A percentile compares a stretch with the other conserved stretches of the same genome.
These are phyloP conservation scores for Pheucticus melanocephalus DNA, from an alignment of 2,113 vertebrate species.

Conservation along the genomic window DNA sequence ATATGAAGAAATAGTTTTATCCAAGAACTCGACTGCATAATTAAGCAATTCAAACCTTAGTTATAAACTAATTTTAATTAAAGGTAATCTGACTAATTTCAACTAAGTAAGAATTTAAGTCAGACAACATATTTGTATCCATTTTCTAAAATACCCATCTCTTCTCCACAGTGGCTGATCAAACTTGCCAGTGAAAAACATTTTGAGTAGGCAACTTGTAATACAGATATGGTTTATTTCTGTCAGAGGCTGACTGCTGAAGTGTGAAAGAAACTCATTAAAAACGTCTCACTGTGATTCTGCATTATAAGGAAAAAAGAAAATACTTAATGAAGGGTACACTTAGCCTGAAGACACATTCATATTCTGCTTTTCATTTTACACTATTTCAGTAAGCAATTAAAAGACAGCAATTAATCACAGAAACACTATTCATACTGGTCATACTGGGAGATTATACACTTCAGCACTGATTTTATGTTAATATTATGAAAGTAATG, in stretches of 20 bases:
- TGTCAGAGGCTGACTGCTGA: conserved; percentile 71
- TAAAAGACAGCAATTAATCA: conserved; percentile 66
- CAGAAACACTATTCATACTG: conserved; percentile 45
- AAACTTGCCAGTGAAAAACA: conserved; percentile 71
- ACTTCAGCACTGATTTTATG: conserved; percentile 52
- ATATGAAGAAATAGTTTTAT: neutral
- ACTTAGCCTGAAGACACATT: conserved; percentile 62
- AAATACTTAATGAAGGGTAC: conserved; percentile 72
- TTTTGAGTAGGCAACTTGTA: conserved; percentile 73
- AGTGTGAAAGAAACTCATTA: conserved; percentile 83
- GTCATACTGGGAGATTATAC: conserved; percentile 53
- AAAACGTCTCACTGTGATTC: conserved; percentile 79
- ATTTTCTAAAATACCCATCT: conserved; percentile 61
- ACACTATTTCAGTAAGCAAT: conserved; percentile 51
- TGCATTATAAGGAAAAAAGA: conserved; percentile 42
- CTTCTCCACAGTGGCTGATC: conserved; percentile 65
- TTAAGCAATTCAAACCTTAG: conserved; percentile 1
- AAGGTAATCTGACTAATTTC: conserved; percentile 7
- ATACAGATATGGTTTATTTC: conserved; percentile 73
- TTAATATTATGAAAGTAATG: conserved; percentile 63
- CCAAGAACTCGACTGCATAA: neutral
- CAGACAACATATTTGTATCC: conserved; percentile 42
- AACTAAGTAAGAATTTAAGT: neutral
- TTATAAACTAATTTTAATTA: neutral
- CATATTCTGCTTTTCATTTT: conserved; percentile 49